Base-by-base conservation (phyloP, 1,140 invertebrate genomes). In the Nixonia krombeini region DNA sequence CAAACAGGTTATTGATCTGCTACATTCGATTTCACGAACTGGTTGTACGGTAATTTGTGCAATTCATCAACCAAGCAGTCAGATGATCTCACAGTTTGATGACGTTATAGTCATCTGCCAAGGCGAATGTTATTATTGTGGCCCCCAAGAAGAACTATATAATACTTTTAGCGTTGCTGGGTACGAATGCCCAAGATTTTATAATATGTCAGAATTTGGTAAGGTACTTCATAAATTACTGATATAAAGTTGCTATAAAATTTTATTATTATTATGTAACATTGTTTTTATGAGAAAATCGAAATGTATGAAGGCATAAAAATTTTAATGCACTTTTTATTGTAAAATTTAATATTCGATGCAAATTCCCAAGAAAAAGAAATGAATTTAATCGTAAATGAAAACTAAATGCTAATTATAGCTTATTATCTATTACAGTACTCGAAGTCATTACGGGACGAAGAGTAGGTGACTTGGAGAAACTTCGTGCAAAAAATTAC, bases 51-150 rank as follows among this genome's bases (percentile, higher is more conserved):
- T 97, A 17, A 90, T 93, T 2, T 95, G 94, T 73, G 91, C 93
- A 6, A 91, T 97, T 61, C 95, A 97, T 84, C 95, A 97, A 73
- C 95, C 95, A 0, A 94, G 92, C 40, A 94, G 94, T 10, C 90
- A 90, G 42, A 87, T 96, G 15, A 94, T 96, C 81, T 89, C 86
- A 1, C 79, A 87, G n/a, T 90, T 91, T 38, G 90, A 92, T 69
- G 88, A 91, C 69, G 75, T 91, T 25, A 71, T 90, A 18, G 78
- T 91, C 0, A 52, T 92, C 3, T 83, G 87, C 0, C 81, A 86
- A 25, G 91, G 91, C 1, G 83, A 82, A 38, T 87, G 86, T 0
- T 73, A 90, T 0, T 91, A 90, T 66, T 86, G 86, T 1, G 91
- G 90, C 0, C 72, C 89, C 59, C 79, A 87, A 18, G 73, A 70